A percentile compares a stretch with the other conserved stretches of the same genome.
phyloP scores from a whole-genome alignment of 1,140 invertebrate genomes.

The Mactra quadrangularis region DNA sequence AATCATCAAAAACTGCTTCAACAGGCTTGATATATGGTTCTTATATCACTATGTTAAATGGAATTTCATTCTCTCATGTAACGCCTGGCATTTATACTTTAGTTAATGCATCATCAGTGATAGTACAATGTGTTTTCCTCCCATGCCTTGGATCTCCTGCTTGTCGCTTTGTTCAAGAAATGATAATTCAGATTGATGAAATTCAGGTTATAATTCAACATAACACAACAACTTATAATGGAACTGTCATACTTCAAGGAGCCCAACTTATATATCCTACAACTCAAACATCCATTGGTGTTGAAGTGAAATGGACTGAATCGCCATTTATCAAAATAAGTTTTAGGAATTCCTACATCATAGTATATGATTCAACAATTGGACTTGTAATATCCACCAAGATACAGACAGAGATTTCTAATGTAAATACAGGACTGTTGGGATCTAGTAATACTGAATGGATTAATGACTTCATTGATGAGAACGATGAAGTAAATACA shows the following conservation, averaged over 20 bases:
- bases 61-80: conserved; percentile 58
- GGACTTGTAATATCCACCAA: conserved; percentile 30
- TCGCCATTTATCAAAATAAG: conserved; percentile 27
- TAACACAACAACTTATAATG: conserved; percentile 4
- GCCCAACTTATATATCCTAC: conserved; percentile 2
- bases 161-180: conserved; percentile 57
- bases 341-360: conserved; percentile 4
- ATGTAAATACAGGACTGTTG: conserved; percentile 19
- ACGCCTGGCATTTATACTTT: conserved; percentile 63
- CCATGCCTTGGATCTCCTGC: conserved; percentile 58
- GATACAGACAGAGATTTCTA: conserved; percentile 7
- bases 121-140: conserved; percentile 59
- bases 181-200: not conserved
- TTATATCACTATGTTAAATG: conserved; percentile 67
- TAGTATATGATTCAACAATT: conserved; percentile 31
- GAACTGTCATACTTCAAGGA: conserved; percentile 15
- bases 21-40: conserved; percentile 57
- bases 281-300: not conserved
- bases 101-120: conserved; percentile 31
- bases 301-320: conserved; percentile 26
- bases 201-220: conserved; percentile 33
- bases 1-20: not conserved
- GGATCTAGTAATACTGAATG: conserved; percentile 31
- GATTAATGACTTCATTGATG: conserved; percentile 26
- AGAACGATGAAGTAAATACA: not conserved